Base-by-base conservation (phyloP, 2,888 invertebrate species). In the Cantharis rufa region DNA sequence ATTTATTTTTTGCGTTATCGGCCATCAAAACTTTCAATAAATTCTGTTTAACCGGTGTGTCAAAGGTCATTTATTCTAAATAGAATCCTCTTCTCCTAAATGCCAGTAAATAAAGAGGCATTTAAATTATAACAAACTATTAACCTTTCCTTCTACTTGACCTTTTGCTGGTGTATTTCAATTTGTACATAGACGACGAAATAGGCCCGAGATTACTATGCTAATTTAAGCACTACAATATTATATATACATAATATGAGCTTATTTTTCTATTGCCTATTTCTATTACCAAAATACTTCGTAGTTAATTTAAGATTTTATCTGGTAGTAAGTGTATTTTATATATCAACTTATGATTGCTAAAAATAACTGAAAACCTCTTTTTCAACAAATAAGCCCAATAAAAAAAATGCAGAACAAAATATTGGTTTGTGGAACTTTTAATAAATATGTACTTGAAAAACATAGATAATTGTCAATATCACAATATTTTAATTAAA, bases 101-200 rank as follows among this genome's bases (percentile, higher is more conserved):
- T 78, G 76, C 78, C 78, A 78, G 70, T 76, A 78, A 78, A 74
- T 75, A 78, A 78, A 75, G 66, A 76, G 78, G 76, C 78, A 71
- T 78, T 78, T 76, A 78, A 78, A 78, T 78, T 78, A 79, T 77
- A 79, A 79, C 79, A 75, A 78, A 79, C 77, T 77, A 75, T 77
- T 79, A 77, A 79, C 79, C 77, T 77, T 79, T 79, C 79, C 79
- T 77, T 71, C 77, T 75, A 77, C 75, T 77, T 79, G 77, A 79
- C 79, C 79, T 77, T 79, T 77, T 66, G 74, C 74, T 75, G 72
- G 72, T 75, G 74, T 77, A 77, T 79, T 77, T 79, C 79, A 79
- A 79, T 77, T 74, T 76, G 74, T 78, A 70, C 75, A 70, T 71
- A 71, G 71, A 62, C 75, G 78, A 72, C 75, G 72, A 70, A 70